Evolutionary conservation across 2,888 invertebrate species (phyloP).

Genomic region (Aporophyla lueneburgensis): DNA sequence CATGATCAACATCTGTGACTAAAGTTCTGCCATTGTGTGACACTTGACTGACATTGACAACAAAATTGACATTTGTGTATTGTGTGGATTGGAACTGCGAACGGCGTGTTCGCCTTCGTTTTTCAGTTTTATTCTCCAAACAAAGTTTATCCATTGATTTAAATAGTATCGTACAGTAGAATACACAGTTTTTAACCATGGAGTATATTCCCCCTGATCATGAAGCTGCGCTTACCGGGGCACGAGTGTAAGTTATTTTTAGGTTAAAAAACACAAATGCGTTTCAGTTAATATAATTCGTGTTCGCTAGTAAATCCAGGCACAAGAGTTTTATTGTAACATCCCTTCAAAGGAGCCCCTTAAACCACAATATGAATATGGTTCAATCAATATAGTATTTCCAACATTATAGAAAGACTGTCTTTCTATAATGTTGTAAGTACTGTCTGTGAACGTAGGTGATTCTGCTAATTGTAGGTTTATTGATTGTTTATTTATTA

Average conservation of each 20-base stretch:
- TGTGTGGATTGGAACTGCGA: not conserved
- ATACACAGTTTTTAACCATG: slow-evolving; percentile 72
- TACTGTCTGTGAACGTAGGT: not conserved
- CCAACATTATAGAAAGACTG: too few relatives aligned
- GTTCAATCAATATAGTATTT: not conserved
- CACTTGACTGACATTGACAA: not conserved
- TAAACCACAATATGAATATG: not conserved
- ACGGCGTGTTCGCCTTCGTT: slow-evolving; percentile 28
- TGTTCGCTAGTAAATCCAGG: not conserved
- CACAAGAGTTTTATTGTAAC: not conserved
- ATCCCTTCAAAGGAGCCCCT: not conserved
- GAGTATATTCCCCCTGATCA: slow-evolving; percentile 85
- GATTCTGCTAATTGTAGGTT: not conserved
- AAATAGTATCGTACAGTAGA: not conserved
- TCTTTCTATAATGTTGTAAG: too few relatives aligned
- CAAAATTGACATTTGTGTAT: not conserved
- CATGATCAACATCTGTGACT: not conserved
- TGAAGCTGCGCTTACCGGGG: slow-evolving; percentile 71
- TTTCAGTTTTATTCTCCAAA: not conserved
- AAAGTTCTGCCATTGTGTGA: not conserved
- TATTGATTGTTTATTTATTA: not conserved
- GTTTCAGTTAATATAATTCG: not conserved
- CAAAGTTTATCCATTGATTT: not conserved
- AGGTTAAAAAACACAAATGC: slow-evolving; percentile 53
- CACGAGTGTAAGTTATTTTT: slow-evolving; percentile 83